Conservation (phyloP, 2,888 invertebrate genomes). For the Protophormia terraenovae region DNA sequence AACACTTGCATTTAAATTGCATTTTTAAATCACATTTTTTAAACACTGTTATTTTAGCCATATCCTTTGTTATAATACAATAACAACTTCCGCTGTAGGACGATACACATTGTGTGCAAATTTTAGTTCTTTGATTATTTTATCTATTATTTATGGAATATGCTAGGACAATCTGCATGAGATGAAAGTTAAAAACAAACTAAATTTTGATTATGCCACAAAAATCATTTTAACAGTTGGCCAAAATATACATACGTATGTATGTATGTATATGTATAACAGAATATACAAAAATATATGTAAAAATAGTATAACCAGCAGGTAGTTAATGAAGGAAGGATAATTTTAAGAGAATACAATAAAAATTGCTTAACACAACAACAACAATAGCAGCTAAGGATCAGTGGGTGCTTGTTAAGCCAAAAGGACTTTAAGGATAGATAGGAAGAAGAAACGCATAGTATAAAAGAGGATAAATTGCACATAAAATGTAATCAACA, state of each 20-base stretch:
- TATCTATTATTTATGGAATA: neutral
- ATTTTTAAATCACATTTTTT: neutral
- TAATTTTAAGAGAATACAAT: neutral
- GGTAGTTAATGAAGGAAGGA: conserved; percentile 29
- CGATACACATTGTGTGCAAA: neutral
- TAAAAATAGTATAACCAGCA: conserved; percentile 28
- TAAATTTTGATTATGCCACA: conserved; percentile 34
- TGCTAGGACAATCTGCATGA: conserved; percentile 25
- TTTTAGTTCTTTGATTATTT: neutral
- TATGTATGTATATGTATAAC: too few relatives aligned
- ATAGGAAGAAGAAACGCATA: neutral
- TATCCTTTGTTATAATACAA: conserved; percentile 19
- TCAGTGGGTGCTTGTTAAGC: neutral
- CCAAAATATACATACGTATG: conserved; percentile 17
- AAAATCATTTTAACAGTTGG: conserved; percentile 32
- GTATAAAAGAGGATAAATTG: conserved; percentile 17
- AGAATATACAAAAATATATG: conserved; percentile 1
- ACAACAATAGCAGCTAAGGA: too few relatives aligned
- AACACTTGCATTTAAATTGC: neutral
- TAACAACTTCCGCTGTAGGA: conserved; percentile 42
- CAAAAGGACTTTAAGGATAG: neutral
- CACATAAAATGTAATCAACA: conserved; percentile 70
- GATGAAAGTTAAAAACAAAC: conserved; percentile 54
- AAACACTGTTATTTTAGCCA: neutral
- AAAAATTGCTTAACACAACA: conserved; percentile 4